Percentiles rank a stretch among this genome's conserved stretches.
Conservation (phyloP, 2,888 invertebrate species). For the Himalopsyche tibetana region DNA sequence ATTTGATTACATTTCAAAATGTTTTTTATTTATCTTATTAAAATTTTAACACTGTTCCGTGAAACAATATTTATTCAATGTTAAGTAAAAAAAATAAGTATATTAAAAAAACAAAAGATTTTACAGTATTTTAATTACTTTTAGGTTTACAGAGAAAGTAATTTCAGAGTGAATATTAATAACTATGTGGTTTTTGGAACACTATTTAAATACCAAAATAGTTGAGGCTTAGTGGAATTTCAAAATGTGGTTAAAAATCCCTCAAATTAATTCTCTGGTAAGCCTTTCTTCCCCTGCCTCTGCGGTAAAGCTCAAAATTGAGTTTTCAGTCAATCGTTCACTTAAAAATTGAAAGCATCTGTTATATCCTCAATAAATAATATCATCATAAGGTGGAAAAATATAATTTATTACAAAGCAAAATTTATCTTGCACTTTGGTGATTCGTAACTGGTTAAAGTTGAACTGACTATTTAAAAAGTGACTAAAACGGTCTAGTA, state of each 20-base stretch:
- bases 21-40: too few relatives aligned
- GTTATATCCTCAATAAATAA: not conserved
- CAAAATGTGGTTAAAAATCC: not conserved
- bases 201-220: not conserved
- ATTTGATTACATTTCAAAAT: too few relatives aligned
- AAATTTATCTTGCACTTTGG: not conserved
- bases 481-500: too few relatives aligned
- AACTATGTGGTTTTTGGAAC: not conserved
- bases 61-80: too few relatives aligned
- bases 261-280: constrained; percentile 6
- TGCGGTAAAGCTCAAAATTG: not conserved
- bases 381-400: not conserved
- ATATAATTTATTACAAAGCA: not conserved
- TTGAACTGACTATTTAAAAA: too few relatives aligned
- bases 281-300: not conserved
- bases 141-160: not conserved
- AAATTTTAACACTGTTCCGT: too few relatives aligned
- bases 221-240: not conserved
- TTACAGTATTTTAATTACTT: too few relatives aligned
- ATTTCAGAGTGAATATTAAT: not conserved
- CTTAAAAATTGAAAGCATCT: not conserved
- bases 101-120: too few relatives aligned
- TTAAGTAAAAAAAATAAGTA: too few relatives aligned
- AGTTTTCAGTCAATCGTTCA: constrained; percentile 13
- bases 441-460: not conserved